Conservation (phyloP, 2,888 invertebrate species). For the Pachydiplax longipennis region DNA sequence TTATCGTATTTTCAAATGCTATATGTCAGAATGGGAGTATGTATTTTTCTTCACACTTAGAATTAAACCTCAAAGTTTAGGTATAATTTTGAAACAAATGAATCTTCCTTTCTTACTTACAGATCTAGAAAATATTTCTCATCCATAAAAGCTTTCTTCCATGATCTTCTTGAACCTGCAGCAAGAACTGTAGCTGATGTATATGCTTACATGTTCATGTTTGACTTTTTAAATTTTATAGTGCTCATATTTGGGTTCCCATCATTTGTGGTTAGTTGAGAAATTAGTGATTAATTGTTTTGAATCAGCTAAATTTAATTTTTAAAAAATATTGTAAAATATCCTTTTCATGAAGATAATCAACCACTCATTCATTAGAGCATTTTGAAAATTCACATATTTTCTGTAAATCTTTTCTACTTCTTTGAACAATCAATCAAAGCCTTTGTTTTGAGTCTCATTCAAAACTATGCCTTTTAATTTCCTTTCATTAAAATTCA, state of each 20-base stretch:
- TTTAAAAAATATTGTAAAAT: too few relatives aligned
- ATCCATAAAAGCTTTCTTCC: conserved; percentile 79
- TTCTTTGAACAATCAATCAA: not conserved
- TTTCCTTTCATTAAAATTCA: too few relatives aligned
- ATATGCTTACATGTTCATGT: conserved; percentile 97
- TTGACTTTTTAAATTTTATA: conserved; percentile 97
- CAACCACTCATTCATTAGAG: too few relatives aligned
- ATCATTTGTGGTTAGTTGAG: conserved; percentile 86
- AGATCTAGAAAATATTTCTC: conserved; percentile 75
- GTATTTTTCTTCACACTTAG: not conserved
- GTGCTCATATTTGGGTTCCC: conserved; percentile 96
- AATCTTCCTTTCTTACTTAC: conserved; percentile 54
- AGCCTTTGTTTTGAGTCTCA: too few relatives aligned
- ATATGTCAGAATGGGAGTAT: too few relatives aligned
- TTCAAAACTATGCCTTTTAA: too few relatives aligned
- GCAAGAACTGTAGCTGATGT: conserved; percentile 90
- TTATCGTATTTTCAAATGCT: too few relatives aligned
- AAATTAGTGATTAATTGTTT: not conserved
- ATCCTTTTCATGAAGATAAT: too few relatives aligned
- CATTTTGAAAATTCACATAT: too few relatives aligned
- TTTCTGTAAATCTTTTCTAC: not conserved
- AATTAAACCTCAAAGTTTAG: not conserved
- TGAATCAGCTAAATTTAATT: too few relatives aligned
- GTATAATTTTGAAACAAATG: not conserved
- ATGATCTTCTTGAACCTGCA: conserved; percentile 75